A percentile compares a stretch with the other conserved stretches of the same genome.
Evolutionary conservation across 2,797 vertebrate genomes (phyloP).

Genomic region (Anabacerthia variegaticeps): DNA sequence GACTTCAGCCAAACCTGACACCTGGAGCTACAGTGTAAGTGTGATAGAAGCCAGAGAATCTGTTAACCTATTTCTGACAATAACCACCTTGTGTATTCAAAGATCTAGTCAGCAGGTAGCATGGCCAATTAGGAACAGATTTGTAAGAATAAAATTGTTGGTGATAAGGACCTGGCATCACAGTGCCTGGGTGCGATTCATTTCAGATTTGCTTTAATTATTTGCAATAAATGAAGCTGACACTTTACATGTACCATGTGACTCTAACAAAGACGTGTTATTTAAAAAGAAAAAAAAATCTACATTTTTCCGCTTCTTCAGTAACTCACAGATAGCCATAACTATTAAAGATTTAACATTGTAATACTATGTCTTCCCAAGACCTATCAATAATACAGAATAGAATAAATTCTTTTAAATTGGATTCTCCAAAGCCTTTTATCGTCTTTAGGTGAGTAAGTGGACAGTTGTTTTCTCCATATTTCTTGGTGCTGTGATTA

Average conservation of each 20-base stretch:
- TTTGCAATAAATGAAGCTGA: not conserved
- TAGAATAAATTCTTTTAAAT: not conserved
- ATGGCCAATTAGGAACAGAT: not conserved
- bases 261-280: not conserved
- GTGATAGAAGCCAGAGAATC: not conserved
- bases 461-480: not conserved
- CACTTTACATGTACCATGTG: not conserved
- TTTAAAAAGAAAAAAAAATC: not conserved
- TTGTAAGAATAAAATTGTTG: not conserved
- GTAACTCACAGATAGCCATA: not conserved
- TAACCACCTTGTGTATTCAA: not conserved
- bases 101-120: not conserved
- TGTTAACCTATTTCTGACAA: not conserved
- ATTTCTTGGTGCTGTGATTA: not conserved
- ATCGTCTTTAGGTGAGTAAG: not conserved
- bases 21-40: not conserved
- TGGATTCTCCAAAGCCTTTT: not conserved
- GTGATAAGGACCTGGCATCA: not conserved
- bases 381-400: not conserved
- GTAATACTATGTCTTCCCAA: not conserved
- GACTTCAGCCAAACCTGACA: not conserved
- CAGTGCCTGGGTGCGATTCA: not conserved
- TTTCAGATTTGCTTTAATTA: not conserved
- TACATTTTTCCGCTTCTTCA: not conserved
- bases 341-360: not conserved